Evolutionary conservation across 2,888 invertebrate species (phyloP).

Genomic region (Deilephila porcellus): DNA sequence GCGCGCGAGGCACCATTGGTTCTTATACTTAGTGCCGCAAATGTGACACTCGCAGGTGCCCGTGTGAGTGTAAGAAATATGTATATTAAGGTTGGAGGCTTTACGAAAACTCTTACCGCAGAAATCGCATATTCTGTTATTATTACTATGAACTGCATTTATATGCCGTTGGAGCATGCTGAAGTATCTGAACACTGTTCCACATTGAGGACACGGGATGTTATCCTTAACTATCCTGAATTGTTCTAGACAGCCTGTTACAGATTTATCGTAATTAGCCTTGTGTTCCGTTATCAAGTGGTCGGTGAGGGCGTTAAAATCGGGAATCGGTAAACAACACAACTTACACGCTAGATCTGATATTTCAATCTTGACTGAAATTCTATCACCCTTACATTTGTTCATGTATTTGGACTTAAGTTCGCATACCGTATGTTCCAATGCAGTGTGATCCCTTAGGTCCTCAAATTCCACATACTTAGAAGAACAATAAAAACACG

Average conservation of each 20-base stretch:
- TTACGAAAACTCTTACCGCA: slow-evolving; percentile 72
- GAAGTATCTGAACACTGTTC: slow-evolving; percentile 69
- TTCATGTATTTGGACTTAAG: slow-evolving; percentile 69
- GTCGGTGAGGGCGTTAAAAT: slow-evolving; percentile 64
- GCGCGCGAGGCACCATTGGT: slow-evolving; percentile 68
- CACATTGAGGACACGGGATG: slow-evolving; percentile 70
- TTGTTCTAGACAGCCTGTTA: slow-evolving; percentile 67
- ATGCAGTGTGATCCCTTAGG: slow-evolving; percentile 61
- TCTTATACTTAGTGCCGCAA: slow-evolving; percentile 70
- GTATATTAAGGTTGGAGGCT: slow-evolving; percentile 67
- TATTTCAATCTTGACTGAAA: slow-evolving; percentile 70
- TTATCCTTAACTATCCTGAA: slow-evolving; percentile 71
- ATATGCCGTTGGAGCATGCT: slow-evolving; percentile 69
- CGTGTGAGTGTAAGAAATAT: slow-evolving; percentile 68
- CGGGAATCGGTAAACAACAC: slow-evolving; percentile 55
- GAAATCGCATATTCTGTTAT: slow-evolving; percentile 74
- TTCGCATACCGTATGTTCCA: slow-evolving; percentile 70
- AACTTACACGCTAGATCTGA: slow-evolving; percentile 65
- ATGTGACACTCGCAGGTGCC: slow-evolving; percentile 67
- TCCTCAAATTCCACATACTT: slow-evolving; percentile 72
- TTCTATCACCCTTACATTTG: slow-evolving; percentile 72
- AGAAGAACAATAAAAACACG: slow-evolving; percentile 74
- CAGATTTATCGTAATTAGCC: slow-evolving; percentile 68
- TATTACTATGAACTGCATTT: slow-evolving; percentile 71
- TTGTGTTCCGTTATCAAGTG: slow-evolving; percentile 68